Percentiles rank a stretch among this genome's conserved stretches.
Conservation (phyloP, 2,888 invertebrate species). For the Apomyelois bistriatella region DNA sequence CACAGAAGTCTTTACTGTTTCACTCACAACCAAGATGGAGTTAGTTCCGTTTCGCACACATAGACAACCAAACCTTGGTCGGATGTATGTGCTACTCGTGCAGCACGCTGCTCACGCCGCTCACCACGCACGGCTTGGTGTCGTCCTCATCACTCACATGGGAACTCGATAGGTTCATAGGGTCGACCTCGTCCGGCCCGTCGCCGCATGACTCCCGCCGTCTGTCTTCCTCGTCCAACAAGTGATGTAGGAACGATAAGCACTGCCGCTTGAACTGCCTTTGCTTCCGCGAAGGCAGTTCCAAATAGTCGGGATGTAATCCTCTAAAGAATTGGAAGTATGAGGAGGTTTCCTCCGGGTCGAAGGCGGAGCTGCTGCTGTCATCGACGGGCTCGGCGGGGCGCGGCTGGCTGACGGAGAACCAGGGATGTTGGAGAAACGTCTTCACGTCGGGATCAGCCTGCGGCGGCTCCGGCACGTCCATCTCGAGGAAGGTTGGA, state of each 20-base stretch:
- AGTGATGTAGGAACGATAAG: constrained; percentile 49
- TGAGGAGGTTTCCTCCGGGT: constrained; percentile 56
- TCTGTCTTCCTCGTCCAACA: constrained; percentile 57
- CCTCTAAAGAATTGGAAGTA: constrained; percentile 71
- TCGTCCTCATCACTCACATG: constrained; percentile 17
- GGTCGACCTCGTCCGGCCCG: constrained; percentile 23
- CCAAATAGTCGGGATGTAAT: constrained; percentile 58
- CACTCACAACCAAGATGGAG: background rate
- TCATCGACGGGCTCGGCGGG: constrained; percentile 31
- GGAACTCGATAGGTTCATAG: constrained; percentile 30
- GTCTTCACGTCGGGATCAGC: constrained; percentile 37
- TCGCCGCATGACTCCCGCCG: background rate
- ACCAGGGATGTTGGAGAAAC: constrained; percentile 34
- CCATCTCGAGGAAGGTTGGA: constrained; percentile 39
- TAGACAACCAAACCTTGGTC: background rate
- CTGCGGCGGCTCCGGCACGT: constrained; percentile 21
- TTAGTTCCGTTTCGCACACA: background rate
- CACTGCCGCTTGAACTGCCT: constrained; percentile 59
- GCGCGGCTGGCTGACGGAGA: constrained; percentile 24
- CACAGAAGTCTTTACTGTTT: too few relatives aligned
- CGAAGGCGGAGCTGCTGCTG: constrained; percentile 45
- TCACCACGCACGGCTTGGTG: background rate
- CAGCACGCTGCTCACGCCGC: background rate
- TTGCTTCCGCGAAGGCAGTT: constrained; percentile 46
- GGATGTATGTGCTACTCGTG: background rate